Evolutionary conservation across 2,797 vertebrate genomes (phyloP).

Genomic region (Psittacula echo): DNA sequence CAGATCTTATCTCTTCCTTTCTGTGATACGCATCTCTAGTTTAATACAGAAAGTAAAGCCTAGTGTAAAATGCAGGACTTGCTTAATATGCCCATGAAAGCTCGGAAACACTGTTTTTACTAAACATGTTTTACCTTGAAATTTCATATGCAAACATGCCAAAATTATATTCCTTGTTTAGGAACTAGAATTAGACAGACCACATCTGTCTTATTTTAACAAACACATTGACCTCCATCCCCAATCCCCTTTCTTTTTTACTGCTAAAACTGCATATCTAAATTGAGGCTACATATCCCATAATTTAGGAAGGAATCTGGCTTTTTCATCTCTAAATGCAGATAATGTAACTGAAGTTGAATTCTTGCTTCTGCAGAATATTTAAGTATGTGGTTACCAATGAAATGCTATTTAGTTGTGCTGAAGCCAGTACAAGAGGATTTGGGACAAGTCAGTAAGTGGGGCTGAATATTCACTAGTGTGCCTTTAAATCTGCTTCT

Average conservation of each 20-base stretch:
- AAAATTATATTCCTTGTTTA: neutral
- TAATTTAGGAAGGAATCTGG: neutral
- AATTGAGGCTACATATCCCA: neutral
- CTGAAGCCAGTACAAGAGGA: neutral
- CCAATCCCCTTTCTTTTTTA: neutral
- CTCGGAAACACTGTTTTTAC: neutral
- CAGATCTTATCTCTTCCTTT: neutral
- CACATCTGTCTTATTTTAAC: neutral
- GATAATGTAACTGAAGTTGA: neutral
- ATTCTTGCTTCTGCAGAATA: neutral
- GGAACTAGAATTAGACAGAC: neutral
- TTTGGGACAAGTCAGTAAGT: neutral
- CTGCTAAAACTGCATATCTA: neutral
- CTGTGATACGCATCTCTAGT: neutral
- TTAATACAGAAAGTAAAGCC: neutral
- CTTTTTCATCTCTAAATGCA: neutral
- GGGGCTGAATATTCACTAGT: neutral
- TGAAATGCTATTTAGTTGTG: neutral
- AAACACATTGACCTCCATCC: neutral
- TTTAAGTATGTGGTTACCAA: neutral
- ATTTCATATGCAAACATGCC: neutral
- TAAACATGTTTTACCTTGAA: neutral
- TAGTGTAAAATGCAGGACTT: neutral
- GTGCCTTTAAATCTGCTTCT: neutral
- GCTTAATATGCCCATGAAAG: neutral